Evolutionary conservation across 2,797 vertebrate genomes (phyloP).

Genomic region (Phalloptychus januarius): DNA sequence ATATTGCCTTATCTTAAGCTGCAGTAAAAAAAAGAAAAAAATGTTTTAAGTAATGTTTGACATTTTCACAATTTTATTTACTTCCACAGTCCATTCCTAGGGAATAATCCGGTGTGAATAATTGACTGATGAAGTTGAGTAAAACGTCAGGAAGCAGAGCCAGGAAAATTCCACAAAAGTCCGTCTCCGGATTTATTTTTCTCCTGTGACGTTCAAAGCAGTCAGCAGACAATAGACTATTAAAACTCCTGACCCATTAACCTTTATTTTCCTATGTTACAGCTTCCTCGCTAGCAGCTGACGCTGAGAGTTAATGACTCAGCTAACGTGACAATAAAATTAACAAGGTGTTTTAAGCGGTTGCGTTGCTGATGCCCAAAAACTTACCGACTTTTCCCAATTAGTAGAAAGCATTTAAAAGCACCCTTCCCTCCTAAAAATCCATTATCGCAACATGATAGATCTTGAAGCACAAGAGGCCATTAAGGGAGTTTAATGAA

Average conservation of each 20-base stretch:
- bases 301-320: slow-evolving; percentile 55
- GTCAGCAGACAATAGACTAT: slow-evolving; percentile 39
- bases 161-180: not conserved
- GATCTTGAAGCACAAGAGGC: slow-evolving; percentile 66
- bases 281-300: slow-evolving; percentile 40
- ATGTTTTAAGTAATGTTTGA: not conserved
- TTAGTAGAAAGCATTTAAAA: slow-evolving; percentile 64
- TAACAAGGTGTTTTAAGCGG: slow-evolving; percentile 48
- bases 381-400: slow-evolving; percentile 46
- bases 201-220: not conserved
- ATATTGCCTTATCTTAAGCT: not conserved
- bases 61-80: slow-evolving; percentile 7
- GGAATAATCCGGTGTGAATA: not conserved
- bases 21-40: too few relatives aligned
- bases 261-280: slow-evolving; percentile 42
- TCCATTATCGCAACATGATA: slow-evolving; percentile 64
- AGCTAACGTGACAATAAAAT: slow-evolving; percentile 44
- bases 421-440: slow-evolving; percentile 54
- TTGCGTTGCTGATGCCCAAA: slow-evolving; percentile 35
- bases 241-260: slow-evolving; percentile 42
- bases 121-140: not conserved
- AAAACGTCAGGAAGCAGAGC: not conserved
- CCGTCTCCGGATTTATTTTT: not conserved
- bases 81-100: not conserved
- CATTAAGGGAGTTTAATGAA: slow-evolving; percentile 67